phyloP scores from a whole-genome alignment of 1,140 invertebrate genomes.

The honey bee (Apis mellifera) region DNA sequence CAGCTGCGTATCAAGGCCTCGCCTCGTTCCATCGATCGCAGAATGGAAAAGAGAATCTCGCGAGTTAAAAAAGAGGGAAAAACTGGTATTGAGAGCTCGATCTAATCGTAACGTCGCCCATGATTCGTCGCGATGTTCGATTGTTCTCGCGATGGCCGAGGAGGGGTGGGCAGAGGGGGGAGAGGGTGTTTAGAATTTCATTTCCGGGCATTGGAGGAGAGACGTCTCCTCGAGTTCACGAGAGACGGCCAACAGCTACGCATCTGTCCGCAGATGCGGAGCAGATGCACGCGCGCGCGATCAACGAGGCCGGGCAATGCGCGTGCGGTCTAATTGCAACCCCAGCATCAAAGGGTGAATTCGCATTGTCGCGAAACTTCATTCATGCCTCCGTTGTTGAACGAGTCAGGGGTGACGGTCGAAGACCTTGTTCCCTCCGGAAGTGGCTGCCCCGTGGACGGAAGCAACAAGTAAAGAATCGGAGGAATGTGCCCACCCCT shows the following conservation, averaged over 20 bases:
- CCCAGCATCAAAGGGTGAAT: constrained; percentile 58
- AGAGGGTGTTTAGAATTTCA: constrained; percentile 74
- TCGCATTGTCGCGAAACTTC: constrained; percentile 66
- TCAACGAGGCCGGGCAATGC: constrained; percentile 51
- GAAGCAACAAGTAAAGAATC: constrained; percentile 41
- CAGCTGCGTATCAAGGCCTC: constrained; percentile 9
- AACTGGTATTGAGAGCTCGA: constrained; percentile 12
- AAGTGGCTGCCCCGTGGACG: constrained; percentile 37
- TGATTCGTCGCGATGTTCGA: constrained; percentile 41
- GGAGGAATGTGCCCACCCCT: background rate
- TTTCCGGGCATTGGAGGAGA: constrained; percentile 68
- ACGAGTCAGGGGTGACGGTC: constrained; percentile 45
- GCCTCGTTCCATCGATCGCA: background rate
- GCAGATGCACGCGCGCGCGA: constrained; percentile 66
- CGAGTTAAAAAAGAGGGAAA: background rate
- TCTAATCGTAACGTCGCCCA: constrained; percentile 33
- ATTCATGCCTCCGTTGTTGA: constrained; percentile 53
- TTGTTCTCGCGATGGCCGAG: background rate
- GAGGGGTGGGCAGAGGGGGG: constrained; percentile 55
- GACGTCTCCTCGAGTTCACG: constrained; percentile 24
- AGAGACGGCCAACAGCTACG: constrained; percentile 44
- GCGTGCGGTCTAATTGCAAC: constrained; percentile 68
- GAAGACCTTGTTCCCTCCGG: constrained; percentile 55
- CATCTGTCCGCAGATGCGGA: constrained; percentile 75
- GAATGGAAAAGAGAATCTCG: background rate